These are phyloP conservation scores for Helicoverpa assulta DNA, from an alignment of 2,888 invertebrate species.

Conservation along the genomic window DNA sequence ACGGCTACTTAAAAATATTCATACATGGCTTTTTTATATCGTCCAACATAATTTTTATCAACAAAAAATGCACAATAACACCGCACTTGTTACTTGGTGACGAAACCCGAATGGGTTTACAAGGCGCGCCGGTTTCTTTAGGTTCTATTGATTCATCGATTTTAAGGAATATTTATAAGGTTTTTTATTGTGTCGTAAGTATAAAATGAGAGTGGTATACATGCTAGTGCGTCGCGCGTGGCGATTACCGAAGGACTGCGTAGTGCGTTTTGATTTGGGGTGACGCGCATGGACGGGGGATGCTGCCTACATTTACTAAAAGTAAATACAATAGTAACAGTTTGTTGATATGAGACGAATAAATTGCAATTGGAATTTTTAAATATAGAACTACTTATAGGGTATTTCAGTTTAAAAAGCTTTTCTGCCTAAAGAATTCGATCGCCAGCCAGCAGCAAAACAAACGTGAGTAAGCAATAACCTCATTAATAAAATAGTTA, in stretches of 20 bases:
- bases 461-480: neutral
- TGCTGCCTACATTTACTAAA: conserved; percentile 75
- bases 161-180: conserved; percentile 60
- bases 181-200: conserved; percentile 66
- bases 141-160: conserved; percentile 65
- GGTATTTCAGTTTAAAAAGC: neutral
- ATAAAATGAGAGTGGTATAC: conserved; percentile 63
- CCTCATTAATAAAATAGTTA: neutral
- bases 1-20: conserved; percentile 73
- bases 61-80: conserved; percentile 69
- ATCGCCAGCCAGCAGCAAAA: neutral
- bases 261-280: conserved; percentile 79
- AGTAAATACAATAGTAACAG: conserved; percentile 72
- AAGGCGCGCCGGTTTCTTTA: conserved; percentile 58
- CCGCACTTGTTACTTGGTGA: conserved; percentile 59
- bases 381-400: neutral
- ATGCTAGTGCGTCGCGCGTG: conserved; percentile 76
- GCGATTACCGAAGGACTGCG: conserved; percentile 85
- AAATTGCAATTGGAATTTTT: conserved; percentile 12
- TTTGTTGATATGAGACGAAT: conserved; percentile 50
- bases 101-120: conserved; percentile 51
- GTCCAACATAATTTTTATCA: conserved; percentile 59
- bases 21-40: conserved; percentile 69
- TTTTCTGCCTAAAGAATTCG: neutral
- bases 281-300: conserved; percentile 84